These are phyloP conservation scores for Solen grandis DNA, from an alignment of 1,140 invertebrate species.

Conservation along the genomic window DNA sequence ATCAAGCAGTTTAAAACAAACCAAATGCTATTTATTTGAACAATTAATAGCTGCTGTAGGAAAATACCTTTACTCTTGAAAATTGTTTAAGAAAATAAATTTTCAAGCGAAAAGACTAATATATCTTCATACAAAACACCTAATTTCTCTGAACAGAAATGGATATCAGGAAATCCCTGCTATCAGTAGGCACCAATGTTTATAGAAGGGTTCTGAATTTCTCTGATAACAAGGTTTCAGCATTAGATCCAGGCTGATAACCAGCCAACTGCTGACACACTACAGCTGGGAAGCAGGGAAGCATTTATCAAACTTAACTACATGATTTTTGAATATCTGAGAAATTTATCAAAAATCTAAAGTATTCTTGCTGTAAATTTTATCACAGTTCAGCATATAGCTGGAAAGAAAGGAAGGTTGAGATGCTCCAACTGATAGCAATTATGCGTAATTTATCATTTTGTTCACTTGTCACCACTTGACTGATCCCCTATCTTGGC, in stretches of 20 bases:
- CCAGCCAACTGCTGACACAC: slow-evolving; percentile 32
- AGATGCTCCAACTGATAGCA: background rate
- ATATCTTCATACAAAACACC: slow-evolving; percentile 30
- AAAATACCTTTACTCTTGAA: background rate
- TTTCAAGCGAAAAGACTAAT: slow-evolving; percentile 10
- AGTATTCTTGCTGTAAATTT: slow-evolving; percentile 22
- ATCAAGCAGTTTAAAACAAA: too few relatives aligned
- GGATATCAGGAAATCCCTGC: slow-evolving; percentile 29
- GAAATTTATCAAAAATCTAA: slow-evolving; percentile 25
- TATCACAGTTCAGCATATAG: background rate
- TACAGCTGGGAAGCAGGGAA: slow-evolving; percentile 15
- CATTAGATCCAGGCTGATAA: slow-evolving; percentile 25
- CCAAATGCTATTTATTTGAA: too few relatives aligned
- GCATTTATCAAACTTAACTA: background rate
- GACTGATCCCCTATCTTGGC: too few relatives aligned
- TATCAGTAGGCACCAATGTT: slow-evolving; percentile 14
- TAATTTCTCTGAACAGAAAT: slow-evolving; percentile 30
- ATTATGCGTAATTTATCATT: slow-evolving; percentile 35
- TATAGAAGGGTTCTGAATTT: slow-evolving; percentile 34
- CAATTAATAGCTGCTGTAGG: background rate
- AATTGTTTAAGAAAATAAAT: slow-evolving; percentile 15
- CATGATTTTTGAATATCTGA: slow-evolving; percentile 28
- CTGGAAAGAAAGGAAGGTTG: background rate
- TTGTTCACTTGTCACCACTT: too few relatives aligned
- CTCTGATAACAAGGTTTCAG: slow-evolving; percentile 23